Conservation (phyloP, 2,797 vertebrate species). For the Lutjanus campechanus region DNA sequence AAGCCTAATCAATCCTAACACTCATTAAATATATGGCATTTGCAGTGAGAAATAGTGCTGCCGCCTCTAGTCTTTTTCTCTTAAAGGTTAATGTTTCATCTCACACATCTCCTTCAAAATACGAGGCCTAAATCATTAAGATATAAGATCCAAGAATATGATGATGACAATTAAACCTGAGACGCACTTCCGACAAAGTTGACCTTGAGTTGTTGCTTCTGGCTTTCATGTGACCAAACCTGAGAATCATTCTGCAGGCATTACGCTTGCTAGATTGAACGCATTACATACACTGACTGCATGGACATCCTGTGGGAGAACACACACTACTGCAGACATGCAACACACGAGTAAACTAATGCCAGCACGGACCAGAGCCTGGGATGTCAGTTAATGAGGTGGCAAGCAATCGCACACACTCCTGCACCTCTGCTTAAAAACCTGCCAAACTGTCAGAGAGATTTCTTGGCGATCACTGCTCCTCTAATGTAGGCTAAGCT, state of each 20-base stretch:
- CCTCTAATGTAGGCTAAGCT: neutral
- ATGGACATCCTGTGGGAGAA: slow-evolving; percentile 45
- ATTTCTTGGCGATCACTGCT: neutral
- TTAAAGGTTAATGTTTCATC: neutral
- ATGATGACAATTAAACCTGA: neutral
- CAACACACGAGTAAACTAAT: slow-evolving; percentile 35
- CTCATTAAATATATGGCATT: neutral
- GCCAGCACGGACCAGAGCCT: neutral
- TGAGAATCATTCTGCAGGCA: slow-evolving; percentile 53
- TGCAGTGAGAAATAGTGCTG: neutral
- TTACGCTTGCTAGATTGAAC: slow-evolving; percentile 66
- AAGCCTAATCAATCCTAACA: neutral
- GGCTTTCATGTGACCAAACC: slow-evolving; percentile 63
- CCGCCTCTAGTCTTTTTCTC: neutral
- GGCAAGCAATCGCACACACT: slow-evolving; percentile 21
- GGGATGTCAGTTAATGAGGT: slow-evolving; percentile 2
- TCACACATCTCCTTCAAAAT: neutral
- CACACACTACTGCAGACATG: slow-evolving; percentile 35
- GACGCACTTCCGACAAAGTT: slow-evolving; percentile 15
- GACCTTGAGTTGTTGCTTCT: slow-evolving; percentile 43
- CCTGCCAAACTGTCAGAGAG: neutral
- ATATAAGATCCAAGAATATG: neutral
- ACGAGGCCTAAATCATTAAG: neutral
- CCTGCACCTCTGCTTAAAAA: slow-evolving; percentile 17
- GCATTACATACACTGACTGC: slow-evolving; percentile 54